Evolutionary conservation across 2,113 vertebrate species (phyloP).

Genomic region (Camelus bactrianus): DNA sequence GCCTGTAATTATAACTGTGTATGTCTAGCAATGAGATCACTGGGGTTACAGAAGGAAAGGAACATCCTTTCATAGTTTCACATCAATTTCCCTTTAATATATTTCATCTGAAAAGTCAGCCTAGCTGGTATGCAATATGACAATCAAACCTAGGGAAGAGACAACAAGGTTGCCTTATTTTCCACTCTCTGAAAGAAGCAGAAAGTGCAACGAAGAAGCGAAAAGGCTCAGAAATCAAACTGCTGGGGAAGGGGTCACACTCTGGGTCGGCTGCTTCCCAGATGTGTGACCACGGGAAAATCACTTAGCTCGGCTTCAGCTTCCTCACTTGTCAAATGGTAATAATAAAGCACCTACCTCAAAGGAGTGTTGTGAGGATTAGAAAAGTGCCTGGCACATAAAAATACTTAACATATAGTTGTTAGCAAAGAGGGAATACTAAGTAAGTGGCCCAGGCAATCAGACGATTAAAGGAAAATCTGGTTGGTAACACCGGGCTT

Average conservation of each 20-base stretch:
- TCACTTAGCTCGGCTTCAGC: not conserved
- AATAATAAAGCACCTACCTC: not conserved
- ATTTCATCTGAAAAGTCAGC: constrained; percentile 13
- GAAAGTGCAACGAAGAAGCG: not conserved
- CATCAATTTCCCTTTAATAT: constrained; percentile 4
- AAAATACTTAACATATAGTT: not conserved
- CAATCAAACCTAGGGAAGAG: not conserved
- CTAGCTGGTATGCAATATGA: not conserved
- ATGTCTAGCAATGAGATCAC: not conserved
- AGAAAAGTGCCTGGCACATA: not conserved
- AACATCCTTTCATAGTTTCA: not conserved
- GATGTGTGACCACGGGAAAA: not conserved
- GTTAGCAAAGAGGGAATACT: not conserved
- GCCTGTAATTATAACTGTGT: not conserved
- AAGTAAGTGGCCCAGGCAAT: not conserved
- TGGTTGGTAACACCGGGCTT: not conserved
- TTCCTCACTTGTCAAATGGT: not conserved
- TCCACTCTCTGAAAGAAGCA: not conserved
- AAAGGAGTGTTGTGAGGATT: not conserved
- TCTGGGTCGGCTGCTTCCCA: not conserved
- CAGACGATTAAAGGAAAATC: not conserved
- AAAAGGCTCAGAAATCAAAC: not conserved
- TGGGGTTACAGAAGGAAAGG: not conserved
- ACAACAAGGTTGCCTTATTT: not conserved
- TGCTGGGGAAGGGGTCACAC: not conserved